These are phyloP conservation scores for Mactromeris polynyma DNA, from an alignment of 2,888 invertebrate species.

Conservation along the genomic window DNA sequence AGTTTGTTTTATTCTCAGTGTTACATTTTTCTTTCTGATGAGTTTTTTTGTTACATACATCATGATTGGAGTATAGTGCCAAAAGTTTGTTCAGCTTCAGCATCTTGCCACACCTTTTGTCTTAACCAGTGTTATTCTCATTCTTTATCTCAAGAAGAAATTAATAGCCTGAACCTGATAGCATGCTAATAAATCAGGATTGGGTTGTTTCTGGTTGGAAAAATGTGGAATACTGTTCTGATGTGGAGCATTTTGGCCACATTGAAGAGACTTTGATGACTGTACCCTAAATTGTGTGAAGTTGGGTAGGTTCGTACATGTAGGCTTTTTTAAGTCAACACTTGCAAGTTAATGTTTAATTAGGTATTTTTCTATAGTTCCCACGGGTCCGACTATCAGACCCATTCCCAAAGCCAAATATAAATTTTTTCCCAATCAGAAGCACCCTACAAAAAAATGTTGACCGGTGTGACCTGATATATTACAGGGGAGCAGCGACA, in stretches of 20 bases:
- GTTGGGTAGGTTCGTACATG: too few relatives aligned
- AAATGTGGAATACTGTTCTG: not conserved
- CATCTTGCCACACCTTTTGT: slow-evolving; percentile 8
- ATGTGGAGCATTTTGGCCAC: not conserved
- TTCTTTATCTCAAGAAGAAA: not conserved
- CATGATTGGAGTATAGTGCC: not conserved
- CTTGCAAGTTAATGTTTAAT: too few relatives aligned
- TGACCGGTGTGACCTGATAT: too few relatives aligned
- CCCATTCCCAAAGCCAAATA: too few relatives aligned
- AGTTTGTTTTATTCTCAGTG: not conserved
- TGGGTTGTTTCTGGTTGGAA: not conserved
- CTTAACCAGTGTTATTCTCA: not conserved
- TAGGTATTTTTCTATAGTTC: too few relatives aligned
- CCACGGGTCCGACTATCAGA: too few relatives aligned
- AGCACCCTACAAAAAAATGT: too few relatives aligned
- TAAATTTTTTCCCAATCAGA: too few relatives aligned
- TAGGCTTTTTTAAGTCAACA: too few relatives aligned
- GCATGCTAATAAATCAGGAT: not conserved
- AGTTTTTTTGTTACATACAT: not conserved
- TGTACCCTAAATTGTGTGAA: too few relatives aligned
- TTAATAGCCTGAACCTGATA: not conserved
- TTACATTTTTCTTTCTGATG: not conserved
- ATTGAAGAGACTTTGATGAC: too few relatives aligned
- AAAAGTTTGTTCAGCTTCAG: not conserved
- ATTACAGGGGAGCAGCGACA: too few relatives aligned